phyloP scores from a whole-genome alignment of 1,140 invertebrate genomes.

The Drosophila pseudoobscura region DNA sequence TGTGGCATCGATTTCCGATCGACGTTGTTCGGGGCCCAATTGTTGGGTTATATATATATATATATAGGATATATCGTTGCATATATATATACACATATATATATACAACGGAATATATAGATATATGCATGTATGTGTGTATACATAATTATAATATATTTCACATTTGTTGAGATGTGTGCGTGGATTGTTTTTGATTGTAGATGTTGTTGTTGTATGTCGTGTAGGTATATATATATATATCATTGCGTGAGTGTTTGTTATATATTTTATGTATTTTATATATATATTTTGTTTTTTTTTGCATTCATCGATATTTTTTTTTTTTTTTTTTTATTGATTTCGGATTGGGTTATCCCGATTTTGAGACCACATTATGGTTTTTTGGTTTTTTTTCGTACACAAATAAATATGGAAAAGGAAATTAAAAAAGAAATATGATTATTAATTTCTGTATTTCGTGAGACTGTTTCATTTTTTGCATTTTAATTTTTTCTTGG shows the following conservation, averaged over 20 bases:
- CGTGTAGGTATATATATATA: conserved; percentile 36
- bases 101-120: conserved; percentile 6
- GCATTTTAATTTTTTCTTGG: conserved; percentile 35
- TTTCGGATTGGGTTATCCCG: conserved; percentile 74
- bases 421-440: conserved; percentile 83
- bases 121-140: conserved; percentile 16
- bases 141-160: conserved; percentile 38
- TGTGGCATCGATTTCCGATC: conserved; percentile 23
- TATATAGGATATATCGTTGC: conserved; percentile 16
- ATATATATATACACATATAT: conserved; percentile 27
- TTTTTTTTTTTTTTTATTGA: conserved; percentile 54
- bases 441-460: conserved; percentile 82
- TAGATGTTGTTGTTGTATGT: conserved; percentile 9
- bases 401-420: conserved; percentile 83
- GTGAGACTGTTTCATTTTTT: conserved; percentile 48
- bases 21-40: not conserved
- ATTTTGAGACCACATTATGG: conserved; percentile 82
- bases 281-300: conserved; percentile 31
- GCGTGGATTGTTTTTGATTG: conserved; percentile 34
- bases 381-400: conserved; percentile 83
- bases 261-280: conserved; percentile 58
- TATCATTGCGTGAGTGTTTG: conserved; percentile 68
- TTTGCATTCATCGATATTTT: conserved; percentile 76
- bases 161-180: conserved; percentile 62
- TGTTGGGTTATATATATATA: conserved; percentile 1